Percentiles rank a stretch among this genome's conserved stretches.
phyloP scores from a whole-genome alignment of 2,113 vertebrate genomes.

The Lasiurus cinereus region DNA sequence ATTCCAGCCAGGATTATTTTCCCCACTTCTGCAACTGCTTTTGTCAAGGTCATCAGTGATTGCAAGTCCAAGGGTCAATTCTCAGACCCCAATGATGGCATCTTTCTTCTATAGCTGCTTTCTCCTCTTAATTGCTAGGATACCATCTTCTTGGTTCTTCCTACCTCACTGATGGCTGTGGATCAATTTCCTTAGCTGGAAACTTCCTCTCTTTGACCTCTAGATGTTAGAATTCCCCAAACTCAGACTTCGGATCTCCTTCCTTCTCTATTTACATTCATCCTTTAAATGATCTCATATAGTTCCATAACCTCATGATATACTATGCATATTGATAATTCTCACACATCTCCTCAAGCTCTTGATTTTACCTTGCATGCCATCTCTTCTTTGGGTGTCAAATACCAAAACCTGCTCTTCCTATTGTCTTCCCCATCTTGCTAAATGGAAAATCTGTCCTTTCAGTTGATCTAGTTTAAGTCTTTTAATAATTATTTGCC shows the following conservation, averaged over 20 bases:
- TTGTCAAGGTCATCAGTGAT: background rate
- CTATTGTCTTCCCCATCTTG: background rate
- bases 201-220: slow-evolving; percentile 12
- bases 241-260: background rate
- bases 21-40: background rate
- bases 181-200: background rate
- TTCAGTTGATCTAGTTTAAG: background rate
- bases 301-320: background rate
- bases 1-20: background rate
- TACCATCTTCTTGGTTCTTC: background rate
- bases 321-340: background rate
- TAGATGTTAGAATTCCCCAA: background rate
- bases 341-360: background rate
- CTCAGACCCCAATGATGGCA: no score
- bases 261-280: background rate
- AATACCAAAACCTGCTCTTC: background rate
- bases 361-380: background rate
- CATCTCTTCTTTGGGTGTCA: background rate
- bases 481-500: background rate
- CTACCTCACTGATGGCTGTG: background rate
- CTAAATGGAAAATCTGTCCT: background rate
- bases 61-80: background rate
- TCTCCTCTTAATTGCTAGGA: background rate
- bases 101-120: background rate
- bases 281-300: background rate